Conservation (phyloP, 1,140 invertebrate species). For the Aphaenogaster rudis region DNA sequence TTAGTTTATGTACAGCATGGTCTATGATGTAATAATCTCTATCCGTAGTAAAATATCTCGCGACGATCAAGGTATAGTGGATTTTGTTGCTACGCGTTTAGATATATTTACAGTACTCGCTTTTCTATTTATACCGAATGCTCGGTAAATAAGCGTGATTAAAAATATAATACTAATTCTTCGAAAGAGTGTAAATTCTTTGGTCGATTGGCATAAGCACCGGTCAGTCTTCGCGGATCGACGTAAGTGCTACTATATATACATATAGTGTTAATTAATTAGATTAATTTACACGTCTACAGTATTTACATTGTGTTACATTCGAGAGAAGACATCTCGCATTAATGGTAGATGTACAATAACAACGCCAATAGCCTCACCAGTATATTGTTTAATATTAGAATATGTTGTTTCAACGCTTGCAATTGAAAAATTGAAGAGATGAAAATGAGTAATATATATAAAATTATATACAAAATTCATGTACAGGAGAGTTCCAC, state of each 20-base stretch:
- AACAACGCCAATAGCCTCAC: neutral
- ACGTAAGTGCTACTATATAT: conserved; percentile 69
- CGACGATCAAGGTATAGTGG: conserved; percentile 37
- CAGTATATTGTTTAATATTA: conserved; percentile 36
- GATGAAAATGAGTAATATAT: conserved; percentile 16
- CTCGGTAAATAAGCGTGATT: conserved; percentile 62
- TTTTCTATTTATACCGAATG: conserved; percentile 9
- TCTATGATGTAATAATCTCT: conserved; percentile 41
- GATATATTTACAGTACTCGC: conserved; percentile 37
- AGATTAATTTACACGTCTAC: conserved; percentile 59
- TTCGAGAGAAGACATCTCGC: conserved; percentile 33
- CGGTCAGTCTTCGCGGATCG: conserved; percentile 85
- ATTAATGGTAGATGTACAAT: conserved; percentile 55
- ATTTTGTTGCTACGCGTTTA: conserved; percentile 30
- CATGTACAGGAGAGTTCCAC: neutral
- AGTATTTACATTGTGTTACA: conserved; percentile 64
- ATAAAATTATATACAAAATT: conserved; percentile 27
- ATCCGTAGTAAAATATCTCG: conserved; percentile 68
- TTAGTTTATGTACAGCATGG: conserved; percentile 35
- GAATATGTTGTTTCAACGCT: conserved; percentile 1
- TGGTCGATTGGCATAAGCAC: conserved; percentile 86
- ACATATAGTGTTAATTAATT: conserved; percentile 49
- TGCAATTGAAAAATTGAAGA: conserved; percentile 23
- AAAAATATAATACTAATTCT: conserved; percentile 71
- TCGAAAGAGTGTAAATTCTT: conserved; percentile 79